These are phyloP conservation scores for Cantharis rufa DNA, from an alignment of 2,888 invertebrate species.

Conservation along the genomic window DNA sequence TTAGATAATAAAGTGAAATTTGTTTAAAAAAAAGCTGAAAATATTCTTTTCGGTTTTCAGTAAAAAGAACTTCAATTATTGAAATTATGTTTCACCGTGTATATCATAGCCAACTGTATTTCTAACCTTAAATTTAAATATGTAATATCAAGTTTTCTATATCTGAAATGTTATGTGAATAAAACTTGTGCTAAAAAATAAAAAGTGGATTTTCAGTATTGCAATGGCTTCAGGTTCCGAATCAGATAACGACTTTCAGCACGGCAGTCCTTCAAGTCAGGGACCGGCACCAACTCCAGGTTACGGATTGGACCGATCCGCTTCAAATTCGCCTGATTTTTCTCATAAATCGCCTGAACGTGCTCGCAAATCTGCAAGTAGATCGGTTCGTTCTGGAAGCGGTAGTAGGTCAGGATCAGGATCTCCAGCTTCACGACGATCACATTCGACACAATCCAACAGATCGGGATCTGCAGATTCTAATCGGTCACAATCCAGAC, in stretches of 20 bases:
- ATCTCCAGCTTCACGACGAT: slow-evolving; percentile 26
- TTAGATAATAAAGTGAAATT: neutral
- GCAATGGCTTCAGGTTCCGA: slow-evolving; percentile 57
- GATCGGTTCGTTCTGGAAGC: slow-evolving; percentile 30
- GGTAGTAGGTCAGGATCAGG: slow-evolving; percentile 31
- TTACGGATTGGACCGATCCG: slow-evolving; percentile 47
- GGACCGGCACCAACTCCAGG: slow-evolving; percentile 55
- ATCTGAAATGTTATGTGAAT: neutral
- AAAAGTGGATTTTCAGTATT: neutral
- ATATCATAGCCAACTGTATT: neutral
- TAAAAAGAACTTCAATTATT: neutral
- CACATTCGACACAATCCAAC: slow-evolving; percentile 23
- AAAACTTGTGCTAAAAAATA: neutral
- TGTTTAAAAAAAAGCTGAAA: neutral
- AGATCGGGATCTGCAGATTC: slow-evolving; percentile 29
- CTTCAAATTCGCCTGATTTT: slow-evolving; percentile 46
- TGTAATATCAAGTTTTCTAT: neutral
- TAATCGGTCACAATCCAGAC: slow-evolving; percentile 24
- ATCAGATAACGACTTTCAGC: slow-evolving; percentile 51
- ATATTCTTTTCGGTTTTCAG: neutral
- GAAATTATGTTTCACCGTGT: neutral
- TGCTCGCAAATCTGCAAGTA: slow-evolving; percentile 35
- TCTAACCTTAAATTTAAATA: neutral
- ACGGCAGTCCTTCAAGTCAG: slow-evolving; percentile 51
- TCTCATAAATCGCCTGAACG: slow-evolving; percentile 40